Conservation (phyloP, 2,113 vertebrate genomes). For the Tursiops truncatus region DNA sequence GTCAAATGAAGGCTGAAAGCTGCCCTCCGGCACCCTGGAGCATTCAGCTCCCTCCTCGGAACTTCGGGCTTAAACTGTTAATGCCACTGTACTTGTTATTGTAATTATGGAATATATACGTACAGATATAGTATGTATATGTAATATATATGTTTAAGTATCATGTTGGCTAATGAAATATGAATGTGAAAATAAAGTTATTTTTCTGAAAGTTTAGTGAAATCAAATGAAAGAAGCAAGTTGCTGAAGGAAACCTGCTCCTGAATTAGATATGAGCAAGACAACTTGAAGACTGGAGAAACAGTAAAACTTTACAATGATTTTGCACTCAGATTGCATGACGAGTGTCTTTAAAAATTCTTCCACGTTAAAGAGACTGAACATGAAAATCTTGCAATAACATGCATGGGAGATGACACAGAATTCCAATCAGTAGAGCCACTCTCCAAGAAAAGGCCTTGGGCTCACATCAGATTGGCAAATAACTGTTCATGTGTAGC, state of each 20-base stretch:
- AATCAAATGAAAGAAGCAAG: constrained; percentile 25
- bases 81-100: background rate
- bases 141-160: background rate
- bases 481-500: background rate
- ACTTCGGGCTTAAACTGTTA: background rate
- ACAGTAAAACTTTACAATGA: background rate
- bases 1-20: background rate
- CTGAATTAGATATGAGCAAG: background rate
- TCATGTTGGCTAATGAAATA: background rate
- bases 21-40: background rate
- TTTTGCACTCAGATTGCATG: background rate
- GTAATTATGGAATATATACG: background rate
- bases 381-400: background rate
- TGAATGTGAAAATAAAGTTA: constrained; percentile 23
- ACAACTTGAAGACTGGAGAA: background rate
- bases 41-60: background rate
- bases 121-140: background rate
- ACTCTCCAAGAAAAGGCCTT: background rate
- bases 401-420: background rate
- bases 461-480: background rate
- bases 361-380: background rate
- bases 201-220: constrained; percentile 42
- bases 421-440: background rate
- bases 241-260: background rate
- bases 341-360: background rate